A percentile compares a stretch with the other conserved stretches of the same genome.
Conservation (phyloP, 2,797 vertebrate genomes). For the Toxotes lorentzi region DNA sequence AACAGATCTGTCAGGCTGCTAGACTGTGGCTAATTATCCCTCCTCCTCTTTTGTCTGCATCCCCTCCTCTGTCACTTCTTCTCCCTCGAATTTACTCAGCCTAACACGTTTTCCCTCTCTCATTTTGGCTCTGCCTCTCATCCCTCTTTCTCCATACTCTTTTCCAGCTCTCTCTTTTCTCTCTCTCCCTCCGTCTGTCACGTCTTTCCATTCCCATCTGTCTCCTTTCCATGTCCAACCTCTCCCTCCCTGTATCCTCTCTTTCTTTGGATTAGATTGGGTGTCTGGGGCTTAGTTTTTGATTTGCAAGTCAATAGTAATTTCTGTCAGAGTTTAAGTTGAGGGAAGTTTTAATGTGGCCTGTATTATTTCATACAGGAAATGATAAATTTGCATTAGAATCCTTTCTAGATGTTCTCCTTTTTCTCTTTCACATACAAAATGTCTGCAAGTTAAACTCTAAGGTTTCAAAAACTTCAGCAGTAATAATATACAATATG, state of each 20-base stretch:
- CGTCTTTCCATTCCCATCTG: slow-evolving; percentile 71
- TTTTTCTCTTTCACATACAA: slow-evolving; percentile 23
- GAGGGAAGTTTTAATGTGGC: slow-evolving; percentile 76
- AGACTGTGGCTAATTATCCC: slow-evolving; percentile 86
- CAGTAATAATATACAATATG: slow-evolving; percentile 45
- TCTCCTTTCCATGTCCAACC: slow-evolving; percentile 45
- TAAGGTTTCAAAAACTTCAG: slow-evolving; percentile 32
- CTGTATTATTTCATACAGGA: slow-evolving; percentile 67
- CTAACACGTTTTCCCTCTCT: slow-evolving; percentile 26
- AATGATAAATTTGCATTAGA: slow-evolving; percentile 72
- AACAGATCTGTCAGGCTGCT: slow-evolving; percentile 82
- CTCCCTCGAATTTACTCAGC: slow-evolving; percentile 53
- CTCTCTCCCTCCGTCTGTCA: slow-evolving; percentile 67
- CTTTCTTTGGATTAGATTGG: slow-evolving; percentile 63
- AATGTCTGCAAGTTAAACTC: slow-evolving; percentile 27
- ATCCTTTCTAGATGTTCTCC: slow-evolving; percentile 50
- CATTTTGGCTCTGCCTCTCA: slow-evolving; percentile 26
- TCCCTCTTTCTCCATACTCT: slow-evolving; percentile 12
- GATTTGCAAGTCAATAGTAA: slow-evolving; percentile 81
- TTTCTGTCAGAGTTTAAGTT: slow-evolving; percentile 74
- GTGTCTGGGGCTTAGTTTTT: slow-evolving; percentile 72
- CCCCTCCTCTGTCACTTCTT: slow-evolving; percentile 67
- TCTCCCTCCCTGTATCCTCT: slow-evolving; percentile 24
- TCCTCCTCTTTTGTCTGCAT: slow-evolving; percentile 75
- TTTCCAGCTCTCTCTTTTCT: slow-evolving; percentile 33